A percentile compares a stretch with the other conserved stretches of the same genome.
Conservation (phyloP, 2,888 invertebrate species). For the Amaurobius ferox region DNA sequence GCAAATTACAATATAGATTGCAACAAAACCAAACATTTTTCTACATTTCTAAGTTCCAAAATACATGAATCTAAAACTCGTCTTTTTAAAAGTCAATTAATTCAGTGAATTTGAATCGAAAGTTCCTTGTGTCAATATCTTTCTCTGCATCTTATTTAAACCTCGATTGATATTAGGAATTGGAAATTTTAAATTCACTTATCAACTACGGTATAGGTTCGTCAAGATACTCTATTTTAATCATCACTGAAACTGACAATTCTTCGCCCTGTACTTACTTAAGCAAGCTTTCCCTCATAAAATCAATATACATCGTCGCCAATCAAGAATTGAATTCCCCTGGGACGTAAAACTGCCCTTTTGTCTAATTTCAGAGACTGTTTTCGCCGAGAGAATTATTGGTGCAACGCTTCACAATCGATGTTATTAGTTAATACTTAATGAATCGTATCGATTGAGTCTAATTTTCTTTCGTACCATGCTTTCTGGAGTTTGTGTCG, state of each 20-base stretch:
- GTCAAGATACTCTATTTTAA: not conserved
- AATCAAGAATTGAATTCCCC: conserved; percentile 32
- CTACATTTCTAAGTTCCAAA: too few relatives aligned
- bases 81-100: too few relatives aligned
- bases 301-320: conserved; percentile 60
- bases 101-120: too few relatives aligned
- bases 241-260: not conserved
- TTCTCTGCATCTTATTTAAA: too few relatives aligned
- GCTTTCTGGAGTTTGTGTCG: not conserved
- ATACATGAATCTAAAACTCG: too few relatives aligned
- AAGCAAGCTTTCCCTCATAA: conserved; percentile 51
- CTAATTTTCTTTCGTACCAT: not conserved
- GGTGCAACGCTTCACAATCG: not conserved
- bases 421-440: conserved; percentile 6
- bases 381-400: conserved; percentile 8
- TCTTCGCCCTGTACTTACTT: conserved; percentile 41
- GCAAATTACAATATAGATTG: too few relatives aligned
- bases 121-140: too few relatives aligned
- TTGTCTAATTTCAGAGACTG: conserved; percentile 3
- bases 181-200: not conserved
- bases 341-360: not conserved
- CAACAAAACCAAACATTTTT: too few relatives aligned
- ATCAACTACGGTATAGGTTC: not conserved
- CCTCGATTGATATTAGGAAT: not conserved
- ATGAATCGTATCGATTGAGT: not conserved